Percentiles rank a stretch among this genome's conserved stretches.
These are phyloP conservation scores for Ctena decussata DNA, from an alignment of 2,888 invertebrate species.

Conservation along the genomic window DNA sequence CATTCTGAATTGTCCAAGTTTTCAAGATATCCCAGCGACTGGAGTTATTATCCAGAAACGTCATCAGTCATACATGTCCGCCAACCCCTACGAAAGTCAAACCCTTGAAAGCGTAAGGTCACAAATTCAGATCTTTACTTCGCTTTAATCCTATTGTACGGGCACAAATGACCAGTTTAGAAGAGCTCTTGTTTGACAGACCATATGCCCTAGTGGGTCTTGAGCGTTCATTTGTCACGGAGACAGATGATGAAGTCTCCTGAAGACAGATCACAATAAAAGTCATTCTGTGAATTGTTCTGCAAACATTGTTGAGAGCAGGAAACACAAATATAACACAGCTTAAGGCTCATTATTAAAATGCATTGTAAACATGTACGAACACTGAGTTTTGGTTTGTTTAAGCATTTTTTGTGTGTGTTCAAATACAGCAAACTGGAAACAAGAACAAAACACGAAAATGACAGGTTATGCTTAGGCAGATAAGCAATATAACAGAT, in stretches of 20 bases:
- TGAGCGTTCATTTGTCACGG: conserved; percentile 40
- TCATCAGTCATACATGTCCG: conserved; percentile 4
- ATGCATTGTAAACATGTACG: neutral
- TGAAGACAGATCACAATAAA: conserved; percentile 8
- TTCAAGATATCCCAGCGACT: neutral
- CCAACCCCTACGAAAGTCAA: conserved; percentile 23
- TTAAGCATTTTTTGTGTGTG: no score
- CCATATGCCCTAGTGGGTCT: conserved; percentile 63
- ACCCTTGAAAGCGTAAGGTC: conserved; percentile 54
- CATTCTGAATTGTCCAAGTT: conserved; percentile 54
- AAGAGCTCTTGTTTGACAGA: conserved; percentile 44
- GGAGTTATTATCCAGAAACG: conserved; percentile 7
- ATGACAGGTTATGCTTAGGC: no score
- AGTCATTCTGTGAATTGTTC: conserved; percentile 56
- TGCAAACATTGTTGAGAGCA: conserved; percentile 63
- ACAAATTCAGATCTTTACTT: conserved; percentile 39
- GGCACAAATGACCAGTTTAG: conserved; percentile 59
- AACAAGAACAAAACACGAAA: no score
- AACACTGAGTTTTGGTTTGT: no score
- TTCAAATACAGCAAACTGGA: no score
- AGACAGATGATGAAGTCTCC: conserved; percentile 40
- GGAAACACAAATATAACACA: conserved; percentile 46
- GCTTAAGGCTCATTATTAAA: neutral
- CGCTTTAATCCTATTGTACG: conserved; percentile 50
- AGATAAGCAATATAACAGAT: no score